Base-by-base conservation (phyloP, 2,888 invertebrate species). In the Teleiodes luculella region DNA sequence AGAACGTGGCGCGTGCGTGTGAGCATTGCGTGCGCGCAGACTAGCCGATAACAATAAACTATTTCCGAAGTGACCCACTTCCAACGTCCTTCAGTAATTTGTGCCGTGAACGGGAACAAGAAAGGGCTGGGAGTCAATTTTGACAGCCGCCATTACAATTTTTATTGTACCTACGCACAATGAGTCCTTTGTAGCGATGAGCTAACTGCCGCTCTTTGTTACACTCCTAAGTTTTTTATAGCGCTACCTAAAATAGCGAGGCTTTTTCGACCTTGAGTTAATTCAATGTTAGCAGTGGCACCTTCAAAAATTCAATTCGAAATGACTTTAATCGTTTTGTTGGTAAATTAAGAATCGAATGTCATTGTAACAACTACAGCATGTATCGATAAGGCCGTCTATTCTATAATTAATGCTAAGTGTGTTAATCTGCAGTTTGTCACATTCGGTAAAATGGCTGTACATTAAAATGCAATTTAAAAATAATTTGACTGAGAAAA, bases 31-130 rank as follows among this genome's bases (percentile, higher is more conserved):
- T 86, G 84, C 73, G 83, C 85, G 85, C 87, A 79, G 78, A 76
- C 82, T 80, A 79, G 83, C 81, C 87, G 87, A 88, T 89, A 89
- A 89, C 89, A 89, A 89, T 89, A 88, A 88, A 88, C 87, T 89
- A 89, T 89, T 89, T 89, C 86, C 88, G 89, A 89, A 89, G 86
- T 89, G 89, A 88, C 88, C 88, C 80, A 89, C 86, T 86, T 89
- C 73, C 76, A 76, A 83, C 88, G 89, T 89, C 89, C 89, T 89
- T 89, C 88, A 75, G 82, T 72, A 86, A 87, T 87, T 85, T 83
- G 87, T 87, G 80, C 84, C 79, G 85, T 80, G 81, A 80, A 79
- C 84, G 85, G 88, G 87, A 88, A 86, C 85, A 86, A 87, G 86
- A 89, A 88, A 87, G 87, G 87, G 87, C 85, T 80, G 74, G 70